Conservation (phyloP, 1,140 invertebrate genomes). For the Parapsyche elsis region DNA sequence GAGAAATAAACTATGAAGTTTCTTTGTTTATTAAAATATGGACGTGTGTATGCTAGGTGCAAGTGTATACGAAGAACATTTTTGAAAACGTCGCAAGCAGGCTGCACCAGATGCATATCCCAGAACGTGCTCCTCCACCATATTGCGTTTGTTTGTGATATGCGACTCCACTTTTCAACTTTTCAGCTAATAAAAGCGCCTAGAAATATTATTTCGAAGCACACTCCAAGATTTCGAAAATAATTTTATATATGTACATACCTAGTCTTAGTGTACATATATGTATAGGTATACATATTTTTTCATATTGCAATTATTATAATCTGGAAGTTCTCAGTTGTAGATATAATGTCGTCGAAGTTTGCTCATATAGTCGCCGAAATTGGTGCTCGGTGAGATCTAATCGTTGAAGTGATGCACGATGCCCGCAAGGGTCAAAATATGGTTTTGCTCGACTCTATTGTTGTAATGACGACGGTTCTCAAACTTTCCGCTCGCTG, state of each 20-base stretch:
- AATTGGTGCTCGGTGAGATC: not conserved
- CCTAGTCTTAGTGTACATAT: not conserved
- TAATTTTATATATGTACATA: not conserved
- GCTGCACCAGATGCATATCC: slow-evolving; percentile 32
- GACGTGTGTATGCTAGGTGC: not conserved
- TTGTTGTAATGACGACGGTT: not conserved
- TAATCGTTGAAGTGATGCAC: slow-evolving; percentile 3
- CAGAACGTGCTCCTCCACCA: slow-evolving; percentile 28
- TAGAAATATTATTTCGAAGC: too few species aligned
- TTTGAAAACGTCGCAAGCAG: not conserved
- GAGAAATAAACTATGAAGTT: too few species aligned
- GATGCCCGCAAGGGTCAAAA: slow-evolving; percentile 15
- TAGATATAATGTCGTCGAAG: not conserved
- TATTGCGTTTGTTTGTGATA: slow-evolving; percentile 6
- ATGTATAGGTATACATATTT: not conserved
- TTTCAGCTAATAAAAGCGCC: too few species aligned
- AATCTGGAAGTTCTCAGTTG: not conserved
- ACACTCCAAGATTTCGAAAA: not conserved
- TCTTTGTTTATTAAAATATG: too few species aligned
- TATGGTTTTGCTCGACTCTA: not conserved
- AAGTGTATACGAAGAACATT: not conserved
- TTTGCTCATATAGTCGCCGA: not conserved
- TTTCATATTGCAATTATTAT: not conserved
- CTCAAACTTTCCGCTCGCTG: not conserved
- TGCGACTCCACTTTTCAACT: too few species aligned